A percentile compares a stretch with the other conserved stretches of the same genome.
These are phyloP conservation scores for Sander vitreus DNA, from an alignment of 2,113 vertebrate species.

Conservation along the genomic window DNA sequence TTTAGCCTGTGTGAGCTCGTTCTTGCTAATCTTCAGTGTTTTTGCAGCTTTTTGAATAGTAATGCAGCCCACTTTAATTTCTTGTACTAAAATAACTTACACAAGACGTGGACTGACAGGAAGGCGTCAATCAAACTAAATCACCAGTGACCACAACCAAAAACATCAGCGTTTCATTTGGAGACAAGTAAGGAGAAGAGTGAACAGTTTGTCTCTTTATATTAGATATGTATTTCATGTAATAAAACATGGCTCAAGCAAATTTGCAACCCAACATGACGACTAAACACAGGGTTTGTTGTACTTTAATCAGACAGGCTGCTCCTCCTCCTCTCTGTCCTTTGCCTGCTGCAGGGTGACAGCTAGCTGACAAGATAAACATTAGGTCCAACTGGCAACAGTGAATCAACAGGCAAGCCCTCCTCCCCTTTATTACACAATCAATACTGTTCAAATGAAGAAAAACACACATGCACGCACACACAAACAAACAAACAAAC, in stretches of 20 bases:
- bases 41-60: not conserved
- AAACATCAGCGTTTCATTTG: not conserved
- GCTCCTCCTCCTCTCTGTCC: not conserved
- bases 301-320: not conserved
- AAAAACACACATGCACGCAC: conserved; percentile 18
- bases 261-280: not conserved
- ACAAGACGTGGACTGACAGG: not conserved
- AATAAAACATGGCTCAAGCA: not conserved
- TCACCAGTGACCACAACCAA: not conserved
- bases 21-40: not conserved
- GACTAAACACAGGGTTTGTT: not conserved
- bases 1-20: not conserved
- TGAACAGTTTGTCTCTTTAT: not conserved
- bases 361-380: conserved; percentile 56
- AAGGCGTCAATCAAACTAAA: not conserved
- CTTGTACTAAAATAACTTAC: not conserved
- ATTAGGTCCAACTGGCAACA: conserved; percentile 34
- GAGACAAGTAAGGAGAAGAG: not conserved
- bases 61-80: not conserved
- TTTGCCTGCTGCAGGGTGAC: conserved; percentile 4
- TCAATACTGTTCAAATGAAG: conserved; percentile 43
- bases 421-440: conserved; percentile 34
- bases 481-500: conserved; percentile 17
- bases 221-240: not conserved
- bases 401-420: conserved; percentile 26